These are phyloP conservation scores for Ferdinandea cuprea DNA, from an alignment of 2,888 invertebrate species.

Conservation along the genomic window DNA sequence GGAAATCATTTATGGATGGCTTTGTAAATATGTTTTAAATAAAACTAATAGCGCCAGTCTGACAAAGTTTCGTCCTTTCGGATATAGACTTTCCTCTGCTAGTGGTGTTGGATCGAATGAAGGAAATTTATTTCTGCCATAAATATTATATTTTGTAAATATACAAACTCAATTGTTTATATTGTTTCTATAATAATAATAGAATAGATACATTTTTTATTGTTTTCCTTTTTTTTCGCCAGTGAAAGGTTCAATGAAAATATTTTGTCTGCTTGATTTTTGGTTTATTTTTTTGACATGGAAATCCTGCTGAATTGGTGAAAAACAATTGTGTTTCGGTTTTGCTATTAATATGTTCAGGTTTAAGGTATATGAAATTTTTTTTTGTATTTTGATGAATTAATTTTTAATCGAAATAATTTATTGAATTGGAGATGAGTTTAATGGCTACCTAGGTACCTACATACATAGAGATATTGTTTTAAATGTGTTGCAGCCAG, in stretches of 20 bases:
- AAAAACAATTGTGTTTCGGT: slow-evolving; percentile 34
- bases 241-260: too few relatives aligned
- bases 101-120: slow-evolving; percentile 1
- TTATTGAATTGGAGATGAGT: background rate
- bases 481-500: too few relatives aligned
- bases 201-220: too few relatives aligned
- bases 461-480: too few relatives aligned
- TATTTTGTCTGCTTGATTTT: too few relatives aligned
- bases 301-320: slow-evolving; percentile 36
- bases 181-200: background rate
- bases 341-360: slow-evolving; percentile 50
- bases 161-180: background rate
- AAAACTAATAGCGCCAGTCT: too few relatives aligned
- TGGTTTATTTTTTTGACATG: background rate
- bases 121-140: slow-evolving; percentile 46
- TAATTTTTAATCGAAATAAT: slow-evolving; percentile 6
- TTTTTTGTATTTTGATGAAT: background rate
- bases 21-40: too few relatives aligned
- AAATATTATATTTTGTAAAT: slow-evolving; percentile 35
- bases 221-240: too few relatives aligned
- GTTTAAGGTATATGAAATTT: too few relatives aligned
- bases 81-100: background rate
- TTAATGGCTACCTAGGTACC: background rate
- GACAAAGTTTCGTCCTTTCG: background rate
- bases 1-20: too few relatives aligned